Evolutionary conservation across 2,113 vertebrate genomes (phyloP), one percentile per base, ranked within the genome.

Genomic region (Pelobates fuscus): DNA sequence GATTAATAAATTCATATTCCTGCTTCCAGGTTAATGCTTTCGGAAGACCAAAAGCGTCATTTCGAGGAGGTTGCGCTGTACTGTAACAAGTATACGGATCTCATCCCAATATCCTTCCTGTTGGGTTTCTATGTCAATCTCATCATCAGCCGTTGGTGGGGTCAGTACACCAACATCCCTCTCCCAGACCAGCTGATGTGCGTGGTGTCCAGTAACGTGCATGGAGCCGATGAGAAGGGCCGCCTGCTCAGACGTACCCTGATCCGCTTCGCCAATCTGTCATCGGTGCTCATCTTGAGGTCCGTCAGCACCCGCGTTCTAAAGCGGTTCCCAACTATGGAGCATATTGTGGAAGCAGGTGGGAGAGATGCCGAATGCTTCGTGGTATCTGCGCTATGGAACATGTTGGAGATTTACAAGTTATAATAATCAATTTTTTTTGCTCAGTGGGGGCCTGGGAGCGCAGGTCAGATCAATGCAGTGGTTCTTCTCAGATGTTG

Each of bases 151-250:
- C 88, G 92, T 1, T 96, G 94, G 96, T 96, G 95, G 94, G 93
- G 89, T 49, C 95, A 96, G 81, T 97, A 96, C 83, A 95, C 92
- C 26, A 96, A 91, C 82, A 97, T 96, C 80, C 95, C 93, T 0
- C 86, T 98, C 82, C 95, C 95, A 0, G 93, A 96, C 81, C 94
- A 95, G 87, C 88, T 97, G 77, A 95, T 96, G 95, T 95, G 95
- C 63, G 85, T 91, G 78, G 92, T 95, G 64, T 94, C 94, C 0
- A 94, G 93, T 49, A 95, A 91, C 0, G 92, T 96, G 64, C 95
- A 96, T 0, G 91, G 95, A 0, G 70, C 77, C 1, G 94, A 98
- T 1, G 91, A 96, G 67, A 83, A 80, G 0, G 94, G 95, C 0
- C 88, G 91, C n/a, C 84, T 96, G 79, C 87, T 96, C 71, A 81